Conservation (phyloP, 2,797 vertebrate genomes). For the Linurgus olivaceus region DNA sequence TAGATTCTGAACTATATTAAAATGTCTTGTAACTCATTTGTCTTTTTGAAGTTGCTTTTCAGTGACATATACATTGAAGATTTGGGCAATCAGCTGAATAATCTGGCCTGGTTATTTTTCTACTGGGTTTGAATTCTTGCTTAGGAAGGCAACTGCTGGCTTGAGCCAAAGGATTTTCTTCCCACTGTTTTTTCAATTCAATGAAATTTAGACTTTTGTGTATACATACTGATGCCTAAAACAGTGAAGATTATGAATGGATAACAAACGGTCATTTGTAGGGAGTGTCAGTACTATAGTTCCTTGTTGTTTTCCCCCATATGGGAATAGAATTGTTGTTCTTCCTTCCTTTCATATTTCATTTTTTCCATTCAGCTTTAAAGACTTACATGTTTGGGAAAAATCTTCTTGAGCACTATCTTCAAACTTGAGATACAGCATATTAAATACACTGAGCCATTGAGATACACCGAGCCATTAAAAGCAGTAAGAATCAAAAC, state of each 20-base stretch:
- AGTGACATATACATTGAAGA: neutral
- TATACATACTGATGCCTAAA: neutral
- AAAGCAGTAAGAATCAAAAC: neutral
- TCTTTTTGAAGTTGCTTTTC: constrained; percentile 38
- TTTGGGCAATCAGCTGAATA: constrained; percentile 11
- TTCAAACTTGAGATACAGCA: neutral
- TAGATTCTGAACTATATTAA: constrained; percentile 50
- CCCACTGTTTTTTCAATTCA: neutral
- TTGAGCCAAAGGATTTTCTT: neutral
- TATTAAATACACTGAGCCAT: neutral
- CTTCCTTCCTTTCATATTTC: neutral
- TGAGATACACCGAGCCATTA: neutral
- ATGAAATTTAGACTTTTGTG: neutral
- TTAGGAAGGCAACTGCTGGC: neutral
- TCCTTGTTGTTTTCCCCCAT: neutral
- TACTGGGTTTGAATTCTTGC: neutral
- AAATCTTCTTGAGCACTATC: neutral
- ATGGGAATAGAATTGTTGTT: neutral
- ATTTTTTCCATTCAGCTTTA: neutral
- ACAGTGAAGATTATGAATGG: neutral
- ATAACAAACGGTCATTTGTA: neutral
- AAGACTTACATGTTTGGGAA: neutral
- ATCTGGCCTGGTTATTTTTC: neutral
- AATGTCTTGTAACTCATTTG: constrained; percentile 22
- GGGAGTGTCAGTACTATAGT: neutral